Base-by-base conservation (phyloP, 2,888 invertebrate species). In the Dioctria rufipes region DNA sequence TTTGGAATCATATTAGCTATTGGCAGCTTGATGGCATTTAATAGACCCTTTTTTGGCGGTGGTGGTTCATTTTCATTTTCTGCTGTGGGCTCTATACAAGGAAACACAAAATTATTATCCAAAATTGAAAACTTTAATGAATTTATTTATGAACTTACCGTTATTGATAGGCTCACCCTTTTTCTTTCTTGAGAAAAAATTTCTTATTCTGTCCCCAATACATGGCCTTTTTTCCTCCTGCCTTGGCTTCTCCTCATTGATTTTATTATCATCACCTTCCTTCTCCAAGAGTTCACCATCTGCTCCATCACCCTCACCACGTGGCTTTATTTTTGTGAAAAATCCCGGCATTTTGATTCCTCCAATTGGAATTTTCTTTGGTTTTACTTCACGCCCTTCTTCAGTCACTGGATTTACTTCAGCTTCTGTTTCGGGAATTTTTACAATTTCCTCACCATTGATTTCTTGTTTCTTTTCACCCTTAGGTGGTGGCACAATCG, bases 281-380 rank as follows among this genome's bases (percentile, higher is more conserved):
- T 90, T 89, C 78, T 91, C 89, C 9, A 89, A 84, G 13, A 89
- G 87, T 82, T 90, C 90, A 54, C 89, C 90, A 83, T 91, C 89
- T 69, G 89, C 89, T 37, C 89, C 89, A 78, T 89, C 89, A 46
- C 88, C 92, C 93, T 95, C 89, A 90, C 92, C 84, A 92, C 93
- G 87, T 83, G 95, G 94, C 84, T 93, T 93, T 87, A 93, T 93
- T 84, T 94, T 93, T 82, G 93, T 94, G 86, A 95, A 95, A 89
- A 95, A 95, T 13, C 95, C 95, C 4, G 95, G 95, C 92, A 95
- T 94, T 90, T 95, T 95, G 83, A 95, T 94, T n/a, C 95, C 95
- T 73, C 95, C 95, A 85, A 95, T 95, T 4, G 95, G 95, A 85
- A 95, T 95, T 87, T 95, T 95, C 87, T 94, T 94, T 81, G 94